Base-by-base conservation (phyloP, 2,888 invertebrate species). In the Acrobasis suavella region DNA sequence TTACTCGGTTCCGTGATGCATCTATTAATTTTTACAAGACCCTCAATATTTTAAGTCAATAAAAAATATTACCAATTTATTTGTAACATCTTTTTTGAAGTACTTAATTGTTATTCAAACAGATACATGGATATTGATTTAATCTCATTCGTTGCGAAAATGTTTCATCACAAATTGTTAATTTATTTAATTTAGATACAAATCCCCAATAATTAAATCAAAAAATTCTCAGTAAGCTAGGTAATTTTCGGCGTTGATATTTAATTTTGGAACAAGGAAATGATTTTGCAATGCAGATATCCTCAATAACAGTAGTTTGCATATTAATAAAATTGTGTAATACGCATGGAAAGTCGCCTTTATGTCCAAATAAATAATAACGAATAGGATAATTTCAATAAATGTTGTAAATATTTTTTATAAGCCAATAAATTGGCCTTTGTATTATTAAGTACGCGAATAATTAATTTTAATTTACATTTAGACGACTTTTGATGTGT, bases 401-500 rank as follows among this genome's bases (percentile, higher is more conserved):
- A 56, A 56, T 56, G 56, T 56, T 56, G 56, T 56, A 56, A 56
- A 56, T 56, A 56, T 56, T 56, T 56, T 56, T 56, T 38, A 56
- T 56, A 46, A 16, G 56, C 42, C 56, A 56, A 56, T 56, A 39
- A 39, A 56, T 56, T 56, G 42, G 56, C 56, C 42, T 42, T 22
- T 56, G 46, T 56, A 56, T 56, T 56, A 56, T 17, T 56, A 56
- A 56, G 56, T 56, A 42, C 56, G 16, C 39, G 56, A 56, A 56
- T 56, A 56, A 56, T 56, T 42, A 42, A 56, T 56, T 14, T 42
- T 42, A 56, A 56, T 56, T 46, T 56, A 56, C 56, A 56, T 42
- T 22, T 42, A 56, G 56, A 22, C 42, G 56, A 56, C 56, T 56
- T 56, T 14, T 42, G 42, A 42, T 56, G 56, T 17, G 56, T 17